phyloP scores from a whole-genome alignment of 2,113 vertebrate species.

The Mustela nigripes region DNA sequence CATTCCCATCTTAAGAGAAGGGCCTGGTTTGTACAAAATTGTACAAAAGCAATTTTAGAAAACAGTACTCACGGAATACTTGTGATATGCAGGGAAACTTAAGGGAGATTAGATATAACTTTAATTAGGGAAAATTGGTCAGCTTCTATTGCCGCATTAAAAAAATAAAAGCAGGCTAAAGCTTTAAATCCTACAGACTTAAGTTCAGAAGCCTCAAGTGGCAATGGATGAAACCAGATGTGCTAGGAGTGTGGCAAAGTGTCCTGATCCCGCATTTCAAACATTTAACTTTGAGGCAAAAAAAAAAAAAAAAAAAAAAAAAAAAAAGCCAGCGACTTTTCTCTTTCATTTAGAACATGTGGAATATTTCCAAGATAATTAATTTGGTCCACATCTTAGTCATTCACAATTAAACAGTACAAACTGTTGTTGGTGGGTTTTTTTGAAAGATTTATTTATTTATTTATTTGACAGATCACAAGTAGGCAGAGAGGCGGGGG shows the following conservation, averaged over 20 bases:
- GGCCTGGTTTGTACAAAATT: background rate
- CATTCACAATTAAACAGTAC: constrained; percentile 14
- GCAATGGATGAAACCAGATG: background rate
- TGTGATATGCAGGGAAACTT: background rate
- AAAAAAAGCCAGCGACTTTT: background rate
- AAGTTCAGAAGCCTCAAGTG: constrained; percentile 30
- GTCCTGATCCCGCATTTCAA: background rate
- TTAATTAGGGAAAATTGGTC: constrained; percentile 56
- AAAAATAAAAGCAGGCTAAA: constrained; percentile 21
- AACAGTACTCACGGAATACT: constrained; percentile 13
- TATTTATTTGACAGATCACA: too few relatives aligned
- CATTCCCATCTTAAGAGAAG: constrained; percentile 39
- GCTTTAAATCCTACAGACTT: background rate
- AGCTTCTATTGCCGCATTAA: background rate
- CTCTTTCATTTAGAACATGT: constrained; percentile 23
- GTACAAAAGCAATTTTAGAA: constrained; percentile 41
- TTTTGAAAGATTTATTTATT: too few relatives aligned
- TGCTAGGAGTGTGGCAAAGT: background rate
- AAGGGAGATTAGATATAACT: constrained; percentile 41
- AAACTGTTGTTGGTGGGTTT: background rate
- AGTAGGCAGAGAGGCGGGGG: too few relatives aligned
- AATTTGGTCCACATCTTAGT: background rate
- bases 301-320: constrained; percentile 14
- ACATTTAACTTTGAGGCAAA: constrained; percentile 50
- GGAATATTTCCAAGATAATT: constrained; percentile 56